phyloP scores from a whole-genome alignment of 2,797 vertebrate species.

The Atherinosoma microstoma region DNA sequence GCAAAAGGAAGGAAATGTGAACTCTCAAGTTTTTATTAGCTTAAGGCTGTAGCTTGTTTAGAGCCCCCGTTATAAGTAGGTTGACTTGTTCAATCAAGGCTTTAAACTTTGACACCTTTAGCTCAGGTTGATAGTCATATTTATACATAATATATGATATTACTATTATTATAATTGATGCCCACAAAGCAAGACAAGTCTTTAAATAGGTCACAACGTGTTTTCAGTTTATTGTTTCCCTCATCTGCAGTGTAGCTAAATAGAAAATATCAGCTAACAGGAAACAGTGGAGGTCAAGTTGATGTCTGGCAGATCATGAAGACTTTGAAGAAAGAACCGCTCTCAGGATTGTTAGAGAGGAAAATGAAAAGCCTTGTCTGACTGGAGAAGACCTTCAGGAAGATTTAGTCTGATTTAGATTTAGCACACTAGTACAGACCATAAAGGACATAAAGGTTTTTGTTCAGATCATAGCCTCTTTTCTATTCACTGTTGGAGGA shows the following conservation, averaged over 20 bases:
- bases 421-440: neutral
- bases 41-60: neutral
- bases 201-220: neutral
- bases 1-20: neutral
- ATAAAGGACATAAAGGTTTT: neutral
- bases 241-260: neutral
- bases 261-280: conserved; percentile 8
- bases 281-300: neutral
- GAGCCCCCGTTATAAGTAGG: neutral
- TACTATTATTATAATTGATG: neutral
- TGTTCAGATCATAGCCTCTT: neutral
- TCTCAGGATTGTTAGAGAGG: neutral
- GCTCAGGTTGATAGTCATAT: neutral
- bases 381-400: neutral
- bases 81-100: neutral
- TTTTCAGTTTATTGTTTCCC: neutral
- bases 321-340: neutral
- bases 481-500: neutral
- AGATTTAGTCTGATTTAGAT: neutral
- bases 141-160: no score
- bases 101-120: neutral
- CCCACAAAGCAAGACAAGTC: neutral
- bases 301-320: neutral
- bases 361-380: neutral
- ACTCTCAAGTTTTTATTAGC: neutral